phyloP scores from a whole-genome alignment of 2,888 invertebrate genomes.

The Carterocephalus palaemon region DNA sequence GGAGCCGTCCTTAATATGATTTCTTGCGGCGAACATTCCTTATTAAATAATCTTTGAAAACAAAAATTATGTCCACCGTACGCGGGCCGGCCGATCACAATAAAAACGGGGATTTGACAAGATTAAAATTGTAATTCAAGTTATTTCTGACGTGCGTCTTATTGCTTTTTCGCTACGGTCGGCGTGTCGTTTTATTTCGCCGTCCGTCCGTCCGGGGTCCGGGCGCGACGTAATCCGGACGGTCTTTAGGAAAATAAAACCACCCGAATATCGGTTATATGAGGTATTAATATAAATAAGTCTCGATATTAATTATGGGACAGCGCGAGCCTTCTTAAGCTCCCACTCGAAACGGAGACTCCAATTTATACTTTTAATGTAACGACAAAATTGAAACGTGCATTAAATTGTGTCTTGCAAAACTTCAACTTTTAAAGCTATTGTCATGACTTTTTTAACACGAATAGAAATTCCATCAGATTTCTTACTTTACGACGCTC shows the following conservation, averaged over 20 bases:
- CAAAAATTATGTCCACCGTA: conserved; percentile 66
- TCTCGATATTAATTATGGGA: conserved; percentile 29
- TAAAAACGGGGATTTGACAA: conserved; percentile 77
- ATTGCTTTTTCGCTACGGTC: conserved; percentile 71
- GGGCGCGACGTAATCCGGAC: conserved; percentile 49
- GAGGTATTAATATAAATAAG: conserved; percentile 33
- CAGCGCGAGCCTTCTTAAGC: conserved; percentile 9
- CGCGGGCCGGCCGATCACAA: conserved; percentile 57
- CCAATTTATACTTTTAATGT: conserved; percentile 20
- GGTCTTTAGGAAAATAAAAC: conserved; percentile 25
- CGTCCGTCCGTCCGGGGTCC: conserved; percentile 38
- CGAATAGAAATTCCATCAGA: conserved; percentile 34
- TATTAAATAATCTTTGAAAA: conserved; percentile 75
- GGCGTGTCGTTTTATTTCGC: conserved; percentile 45
- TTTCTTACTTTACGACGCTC: conserved; percentile 18
- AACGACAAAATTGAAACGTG: conserved; percentile 18
- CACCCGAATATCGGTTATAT: conserved; percentile 27
- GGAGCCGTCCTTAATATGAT: conserved; percentile 61
- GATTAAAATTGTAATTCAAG: conserved; percentile 78
- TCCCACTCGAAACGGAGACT: not conserved
- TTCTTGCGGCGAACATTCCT: conserved; percentile 66
- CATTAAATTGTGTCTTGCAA: conserved; percentile 7
- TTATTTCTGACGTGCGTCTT: conserved; percentile 72
- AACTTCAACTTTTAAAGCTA: conserved; percentile 10
- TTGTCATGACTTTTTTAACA: conserved; percentile 28